Base-by-base conservation (phyloP, 2,888 invertebrate genomes). In the Ochropleura leucogaster region DNA sequence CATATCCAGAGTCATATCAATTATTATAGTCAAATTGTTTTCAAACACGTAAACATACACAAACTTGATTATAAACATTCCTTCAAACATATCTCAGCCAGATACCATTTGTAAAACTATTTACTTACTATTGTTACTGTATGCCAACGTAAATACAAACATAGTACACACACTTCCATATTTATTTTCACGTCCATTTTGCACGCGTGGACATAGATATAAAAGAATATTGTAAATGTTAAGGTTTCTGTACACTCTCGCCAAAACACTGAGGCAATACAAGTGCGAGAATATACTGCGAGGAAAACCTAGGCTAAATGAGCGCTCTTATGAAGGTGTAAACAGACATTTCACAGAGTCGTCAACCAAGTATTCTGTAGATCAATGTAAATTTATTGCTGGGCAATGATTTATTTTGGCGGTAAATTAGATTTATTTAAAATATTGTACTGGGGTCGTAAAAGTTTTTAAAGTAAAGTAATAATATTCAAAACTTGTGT, bases 221-320 rank as follows among this genome's bases (percentile, higher is more conserved):
- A 84, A 84, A 86, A 89, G 85, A 86, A 89, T 89, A 88, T 89
- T 91, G 89, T 89, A 90, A 89, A 92, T 90, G 87, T 80, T 76
- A 59, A 40, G 40, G 57, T 40, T 30, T 8, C 16, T 59, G 8
- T 59, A 59, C 59, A 59, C 40, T 16, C 0, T 57, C 8, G 16
- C 16, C 30, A 16, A 8, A 16, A 57, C 8, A 16, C 30, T 30
- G 57, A 57, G 30, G 14, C 57, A 57, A 30, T 20, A 14, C 57
- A 14, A 16, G 8, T 57, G 7, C 30, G 57, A 16, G 30, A 40
- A 16, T 59, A 1, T 40, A 30, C 16, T 16, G 16, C 57, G 30
- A 30, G 16, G 30, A 30, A 30, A 16, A 40, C 30, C 30, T 8
- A 40, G 8, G 30, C 16, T 40, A 59, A 16, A 30, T n/a, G 8